Base-by-base conservation (phyloP, 2,797 vertebrate genomes). In the Oreonectes daqikongensis region DNA sequence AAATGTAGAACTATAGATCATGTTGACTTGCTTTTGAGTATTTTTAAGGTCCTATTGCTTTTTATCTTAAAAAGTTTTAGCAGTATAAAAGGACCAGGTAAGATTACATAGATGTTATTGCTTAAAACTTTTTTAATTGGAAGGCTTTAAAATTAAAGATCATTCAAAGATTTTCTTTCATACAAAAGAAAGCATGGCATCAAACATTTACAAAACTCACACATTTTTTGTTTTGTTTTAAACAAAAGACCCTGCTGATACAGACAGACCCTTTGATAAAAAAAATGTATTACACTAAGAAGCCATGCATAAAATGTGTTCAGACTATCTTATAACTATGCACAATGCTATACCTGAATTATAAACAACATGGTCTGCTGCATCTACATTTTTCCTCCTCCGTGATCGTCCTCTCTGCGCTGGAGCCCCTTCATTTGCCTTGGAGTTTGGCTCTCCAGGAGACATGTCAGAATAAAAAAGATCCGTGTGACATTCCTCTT, bases 391-490 rank as follows among this genome's bases (percentile, higher is more conserved):
- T 86, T 98, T 99, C 89, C 97, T 93, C 87, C 97, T 99, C 81
- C 97, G 91, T 22, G 96, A 95, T 77, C 97, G 93, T 44, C 97
- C 97, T 81, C 97, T 98, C 91, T 97, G 96, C 85, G 98, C 96
- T 18, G 95, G 95, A 85, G 95, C 94, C 86, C 96, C 95, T 69
- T 97, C 96, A 85, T 97, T 90, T 97, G 97, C 83, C 96, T 96
- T 87, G 96, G 91, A 72, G 95, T 94, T 94, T 7, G 94, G 89
- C 3, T 92, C 94, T 81, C 94, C 94, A 28, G 72, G 17, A 64
- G 71, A 53, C 46, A 17, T n/a, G 80, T 97, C 96, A 86, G 94
- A 94, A 75, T 97, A 96, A 90, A 93, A 95, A 92, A 98, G 98
- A 84, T 97, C 95, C 75, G 95, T 92, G 79, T 95, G 95, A 89